phyloP scores from a whole-genome alignment of 2,888 invertebrate genomes.

The Leptopterna dolabrata region DNA sequence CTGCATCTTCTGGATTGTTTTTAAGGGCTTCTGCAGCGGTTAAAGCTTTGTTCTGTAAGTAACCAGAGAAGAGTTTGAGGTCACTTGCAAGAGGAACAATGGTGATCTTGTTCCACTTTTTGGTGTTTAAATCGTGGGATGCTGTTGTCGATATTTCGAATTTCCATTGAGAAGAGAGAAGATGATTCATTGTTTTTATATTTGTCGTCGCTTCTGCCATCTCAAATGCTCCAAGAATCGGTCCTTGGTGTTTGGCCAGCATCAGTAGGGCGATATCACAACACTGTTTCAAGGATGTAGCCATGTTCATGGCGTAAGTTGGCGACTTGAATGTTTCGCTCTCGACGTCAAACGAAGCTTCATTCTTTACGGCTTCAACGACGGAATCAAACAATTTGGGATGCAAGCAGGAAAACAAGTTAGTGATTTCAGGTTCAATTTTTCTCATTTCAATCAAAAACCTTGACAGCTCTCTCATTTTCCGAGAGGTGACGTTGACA shows the following conservation, averaged over 20 bases:
- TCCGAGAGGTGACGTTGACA: not conserved
- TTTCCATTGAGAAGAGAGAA: too few species aligned
- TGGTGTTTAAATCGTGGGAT: too few species aligned
- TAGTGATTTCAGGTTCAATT: not conserved
- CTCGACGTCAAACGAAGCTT: not conserved
- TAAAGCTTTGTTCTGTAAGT: not conserved
- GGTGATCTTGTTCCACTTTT: too few species aligned
- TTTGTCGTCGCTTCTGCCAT: not conserved
- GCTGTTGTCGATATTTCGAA: too few species aligned
- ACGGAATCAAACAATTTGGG: not conserved
- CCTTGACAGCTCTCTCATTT: not conserved
- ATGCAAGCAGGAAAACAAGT: not conserved
- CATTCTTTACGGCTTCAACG: not conserved
- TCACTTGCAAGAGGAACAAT: too few species aligned
- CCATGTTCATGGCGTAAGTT: not conserved
- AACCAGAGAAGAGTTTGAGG: not conserved
- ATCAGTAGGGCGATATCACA: not conserved
- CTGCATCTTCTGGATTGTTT: not conserved
- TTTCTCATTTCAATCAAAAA: conserved; percentile 4
- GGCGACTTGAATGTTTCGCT: not conserved
- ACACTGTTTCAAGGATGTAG: not conserved
- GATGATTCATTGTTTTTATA: not conserved
- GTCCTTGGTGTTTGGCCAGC: not conserved
- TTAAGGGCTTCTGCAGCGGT: not conserved
- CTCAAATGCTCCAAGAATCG: not conserved